phyloP scores from a whole-genome alignment of 2,113 vertebrate genomes.

The Chinchilla lanigera region DNA sequence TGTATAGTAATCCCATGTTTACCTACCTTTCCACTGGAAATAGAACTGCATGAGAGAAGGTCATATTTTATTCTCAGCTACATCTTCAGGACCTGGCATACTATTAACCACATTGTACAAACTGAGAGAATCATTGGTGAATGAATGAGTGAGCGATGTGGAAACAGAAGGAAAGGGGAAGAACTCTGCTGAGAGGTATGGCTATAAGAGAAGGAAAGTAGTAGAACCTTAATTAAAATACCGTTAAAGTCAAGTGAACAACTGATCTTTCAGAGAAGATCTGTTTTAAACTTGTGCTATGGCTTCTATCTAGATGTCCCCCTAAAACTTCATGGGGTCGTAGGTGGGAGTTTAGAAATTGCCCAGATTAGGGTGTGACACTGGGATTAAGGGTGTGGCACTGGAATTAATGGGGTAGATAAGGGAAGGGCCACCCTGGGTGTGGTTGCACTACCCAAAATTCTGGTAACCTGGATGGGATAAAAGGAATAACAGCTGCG shows the following conservation, averaged over 20 bases:
- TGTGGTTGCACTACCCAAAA: background rate
- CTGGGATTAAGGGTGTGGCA: background rate
- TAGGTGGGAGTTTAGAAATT: background rate
- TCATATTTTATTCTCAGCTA: background rate
- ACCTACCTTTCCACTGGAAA: background rate
- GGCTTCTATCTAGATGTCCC: background rate
- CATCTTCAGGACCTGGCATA: background rate
- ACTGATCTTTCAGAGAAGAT: background rate
- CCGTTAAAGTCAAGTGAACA: conserved; percentile 29
- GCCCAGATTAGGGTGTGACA: background rate
- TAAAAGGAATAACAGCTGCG: background rate
- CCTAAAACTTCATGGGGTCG: background rate
- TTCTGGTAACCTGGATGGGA: background rate
- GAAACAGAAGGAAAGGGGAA: background rate
- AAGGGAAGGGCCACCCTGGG: background rate
- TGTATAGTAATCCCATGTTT: background rate
- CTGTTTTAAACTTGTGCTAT: background rate
- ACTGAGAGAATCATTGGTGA: conserved; percentile 18
- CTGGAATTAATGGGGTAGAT: background rate
- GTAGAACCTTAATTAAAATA: background rate
- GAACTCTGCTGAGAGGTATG: background rate
- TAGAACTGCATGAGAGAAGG: conserved; percentile 5
- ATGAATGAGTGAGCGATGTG: background rate
- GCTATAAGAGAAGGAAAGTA: background rate
- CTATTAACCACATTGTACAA: background rate